Conservation (phyloP, 1,140 invertebrate species). For the Carcinoscorpius rotundicauda region DNA sequence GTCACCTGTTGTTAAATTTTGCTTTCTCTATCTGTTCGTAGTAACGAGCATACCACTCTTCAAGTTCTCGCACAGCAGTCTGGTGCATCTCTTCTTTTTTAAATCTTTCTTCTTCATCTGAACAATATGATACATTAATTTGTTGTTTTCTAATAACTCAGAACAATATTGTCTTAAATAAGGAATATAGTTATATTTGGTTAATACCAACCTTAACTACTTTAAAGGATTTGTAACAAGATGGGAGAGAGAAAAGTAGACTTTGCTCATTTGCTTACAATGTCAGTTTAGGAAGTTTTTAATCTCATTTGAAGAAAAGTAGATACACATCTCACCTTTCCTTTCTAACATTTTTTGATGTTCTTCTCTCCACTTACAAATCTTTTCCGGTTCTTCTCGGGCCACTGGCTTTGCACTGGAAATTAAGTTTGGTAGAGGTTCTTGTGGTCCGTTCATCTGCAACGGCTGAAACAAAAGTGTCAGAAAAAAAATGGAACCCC, state of each 20-base stretch:
- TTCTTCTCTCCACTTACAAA: conserved; percentile 83
- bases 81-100: conserved; percentile 70
- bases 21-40: conserved; percentile 85
- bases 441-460: background rate
- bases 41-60: conserved; percentile 93
- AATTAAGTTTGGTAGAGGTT: conserved; percentile 1
- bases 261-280: too few species aligned
- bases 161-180: background rate
- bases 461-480: too few species aligned
- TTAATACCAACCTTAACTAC: too few species aligned
- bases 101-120: conserved; percentile 77
- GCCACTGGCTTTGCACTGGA: conserved; percentile 27
- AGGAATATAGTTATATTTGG: too few species aligned
- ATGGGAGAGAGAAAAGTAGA: too few species aligned
- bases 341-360: conserved; percentile 72
- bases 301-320: too few species aligned
- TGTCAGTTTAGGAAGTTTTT: too few species aligned
- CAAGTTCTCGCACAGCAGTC: conserved; percentile 74
- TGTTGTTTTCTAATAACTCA: background rate
- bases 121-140: background rate
- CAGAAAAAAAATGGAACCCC: too few species aligned
- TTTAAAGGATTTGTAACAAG: too few species aligned
- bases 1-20: conserved; percentile 77
- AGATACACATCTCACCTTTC: conserved; percentile 48
- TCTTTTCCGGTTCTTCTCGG: conserved; percentile 83